Evolutionary conservation across 2,797 vertebrate genomes (phyloP), one percentile per base, ranked within the genome.

Genomic region (Rallus crepitans): DNA sequence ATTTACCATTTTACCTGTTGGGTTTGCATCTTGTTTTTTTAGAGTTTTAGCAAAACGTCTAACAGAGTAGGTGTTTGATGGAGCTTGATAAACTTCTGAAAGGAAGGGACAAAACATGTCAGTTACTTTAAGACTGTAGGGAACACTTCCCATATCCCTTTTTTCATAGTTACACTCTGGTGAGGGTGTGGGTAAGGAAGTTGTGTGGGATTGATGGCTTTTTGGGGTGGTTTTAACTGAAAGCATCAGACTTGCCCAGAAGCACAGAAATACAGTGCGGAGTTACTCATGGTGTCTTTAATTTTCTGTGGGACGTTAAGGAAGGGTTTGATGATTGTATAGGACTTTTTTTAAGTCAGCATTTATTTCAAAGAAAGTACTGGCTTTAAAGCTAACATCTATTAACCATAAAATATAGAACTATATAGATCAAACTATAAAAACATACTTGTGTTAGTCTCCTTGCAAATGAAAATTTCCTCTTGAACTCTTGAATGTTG

Each of bases 11-110:
- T 56, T 63, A 8, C 0, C 6, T 45, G 7, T 10, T 81, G 57
- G 15, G 18, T 42, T 60, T 60, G 7, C 0, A 0, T 59, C 27
- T 59, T 63, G 21, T 3, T 14, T 19, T 5, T 12, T 21, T 47
- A 3, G 13, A 30, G 9, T 63, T 89, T 23, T 35, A 72, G 45
- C 28, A 78, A 45, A 31, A n/a, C 30, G 3, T 39, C 23, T 61
- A 12, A 37, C 5, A 65, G 52, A 53, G 17, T 9, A 48, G 21
- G 31, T 7, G 8, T 21, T 61, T 56, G 47, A 12, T 79, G 60
- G 40, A 79, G 23, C 7, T 83, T 79, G 15, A 30, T 75, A 53
- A 61, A 45, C 4, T 61, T 87, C 4, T 1, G 0, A 48, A 66
- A 60, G 24, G 40, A 72, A 35, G 4, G 59, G 24, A 9, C 6